Evolutionary conservation across 2,113 vertebrate species (phyloP).

Genomic region (Stegastes partitus): DNA sequence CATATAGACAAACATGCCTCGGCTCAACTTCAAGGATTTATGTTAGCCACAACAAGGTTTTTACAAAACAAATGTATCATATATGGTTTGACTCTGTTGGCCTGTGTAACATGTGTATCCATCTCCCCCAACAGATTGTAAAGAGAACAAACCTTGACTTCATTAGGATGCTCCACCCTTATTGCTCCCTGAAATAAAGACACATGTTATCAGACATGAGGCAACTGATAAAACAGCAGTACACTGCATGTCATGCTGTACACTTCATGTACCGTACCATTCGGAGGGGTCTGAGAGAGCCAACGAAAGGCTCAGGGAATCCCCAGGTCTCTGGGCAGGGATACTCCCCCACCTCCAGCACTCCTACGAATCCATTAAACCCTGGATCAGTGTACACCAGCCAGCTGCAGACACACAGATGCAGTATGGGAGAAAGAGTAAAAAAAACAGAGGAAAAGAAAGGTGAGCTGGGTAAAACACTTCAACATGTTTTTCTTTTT

Average conservation of each 20-base stretch:
- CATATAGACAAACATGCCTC: not conserved
- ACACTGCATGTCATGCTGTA: not conserved
- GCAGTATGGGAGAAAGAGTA: not conserved
- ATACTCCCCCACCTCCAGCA: slow-evolving; percentile 93
- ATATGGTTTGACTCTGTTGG: too few species aligned
- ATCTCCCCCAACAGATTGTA: not conserved
- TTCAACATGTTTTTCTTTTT: not conserved
- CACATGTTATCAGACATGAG: slow-evolving; percentile 12
- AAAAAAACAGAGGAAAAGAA: not conserved
- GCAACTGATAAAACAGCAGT: accelerated
- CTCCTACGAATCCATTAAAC: slow-evolving; percentile 88
- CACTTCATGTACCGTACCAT: slow-evolving; percentile 84
- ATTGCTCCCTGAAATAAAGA: slow-evolving; percentile 88
- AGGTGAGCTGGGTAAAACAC: not conserved
- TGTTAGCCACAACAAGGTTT: not conserved
- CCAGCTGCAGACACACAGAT: slow-evolving; percentile 86
- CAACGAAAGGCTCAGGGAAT: slow-evolving; percentile 90
- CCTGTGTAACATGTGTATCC: too few species aligned
- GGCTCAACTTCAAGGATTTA: not conserved
- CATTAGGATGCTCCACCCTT: slow-evolving; percentile 90
- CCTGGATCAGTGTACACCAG: slow-evolving; percentile 93
- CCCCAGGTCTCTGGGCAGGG: slow-evolving; percentile 92
- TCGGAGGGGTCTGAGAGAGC: slow-evolving; percentile 92
- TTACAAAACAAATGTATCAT: too few species aligned
- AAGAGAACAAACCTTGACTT: slow-evolving; percentile 89